Conservation (phyloP, 1,140 invertebrate genomes). For the Melitaea cinxia region DNA sequence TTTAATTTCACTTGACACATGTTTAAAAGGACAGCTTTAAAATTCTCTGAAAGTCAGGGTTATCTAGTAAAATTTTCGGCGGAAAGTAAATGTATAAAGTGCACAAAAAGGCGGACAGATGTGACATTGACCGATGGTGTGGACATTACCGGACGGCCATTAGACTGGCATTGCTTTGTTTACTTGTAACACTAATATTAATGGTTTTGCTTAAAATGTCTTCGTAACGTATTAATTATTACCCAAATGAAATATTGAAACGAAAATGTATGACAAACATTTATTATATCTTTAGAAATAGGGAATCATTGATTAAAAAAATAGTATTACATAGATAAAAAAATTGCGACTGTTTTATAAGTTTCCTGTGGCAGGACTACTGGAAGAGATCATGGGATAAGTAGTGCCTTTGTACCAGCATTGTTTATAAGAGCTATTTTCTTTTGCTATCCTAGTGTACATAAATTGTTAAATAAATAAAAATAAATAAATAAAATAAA, state of each 20-base stretch:
- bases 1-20: background rate
- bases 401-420: no score
- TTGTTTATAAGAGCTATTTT: no score
- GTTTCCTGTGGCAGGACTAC: no score
- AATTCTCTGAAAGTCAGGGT: constrained; percentile 2
- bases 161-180: constrained; percentile 27
- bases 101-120: constrained; percentile 34
- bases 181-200: constrained; percentile 18
- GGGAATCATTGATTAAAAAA: no score
- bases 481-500: no score
- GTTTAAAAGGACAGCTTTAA: background rate
- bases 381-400: no score
- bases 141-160: constrained; percentile 27
- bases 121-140: constrained; percentile 40
- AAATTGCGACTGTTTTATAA: no score
- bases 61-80: background rate
- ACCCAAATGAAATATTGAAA: background rate
- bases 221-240: constrained; percentile 3
- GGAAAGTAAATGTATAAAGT: constrained; percentile 13
- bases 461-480: no score
- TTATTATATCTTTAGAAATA: no score
- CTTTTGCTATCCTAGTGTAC: no score
- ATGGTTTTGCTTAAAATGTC: constrained; percentile 14
- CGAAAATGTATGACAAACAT: background rate
- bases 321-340: no score